Conservation (phyloP, 2,797 vertebrate genomes). For the Columba guinea region DNA sequence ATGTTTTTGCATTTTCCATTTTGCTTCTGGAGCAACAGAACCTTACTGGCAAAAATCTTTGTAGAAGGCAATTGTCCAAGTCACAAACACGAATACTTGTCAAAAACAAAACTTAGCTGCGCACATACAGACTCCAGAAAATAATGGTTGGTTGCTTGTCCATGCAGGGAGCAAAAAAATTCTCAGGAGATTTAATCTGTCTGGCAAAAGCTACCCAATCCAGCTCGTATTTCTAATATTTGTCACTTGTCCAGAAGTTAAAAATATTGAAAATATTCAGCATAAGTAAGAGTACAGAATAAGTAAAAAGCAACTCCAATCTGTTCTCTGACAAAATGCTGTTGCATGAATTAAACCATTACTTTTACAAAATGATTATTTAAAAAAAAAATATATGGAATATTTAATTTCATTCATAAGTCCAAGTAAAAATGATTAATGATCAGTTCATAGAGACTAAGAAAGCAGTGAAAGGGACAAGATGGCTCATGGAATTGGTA, state of each 20-base stretch:
- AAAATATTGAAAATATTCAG: conserved; percentile 48
- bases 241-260: conserved; percentile 23
- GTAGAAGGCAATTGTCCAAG: not conserved
- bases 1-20: not conserved
- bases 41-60: not conserved
- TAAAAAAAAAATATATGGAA: not conserved
- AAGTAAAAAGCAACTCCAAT: not conserved
- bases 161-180: not conserved
- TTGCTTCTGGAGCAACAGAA: not conserved
- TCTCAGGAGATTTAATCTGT: not conserved
- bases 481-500: conserved; percentile 10
- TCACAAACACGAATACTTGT: conserved; percentile 13
- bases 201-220: not conserved
- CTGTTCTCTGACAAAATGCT: not conserved
- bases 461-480: conserved; percentile 1
- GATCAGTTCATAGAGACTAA: not conserved
- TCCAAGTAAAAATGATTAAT: not conserved
- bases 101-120: not conserved
- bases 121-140: not conserved
- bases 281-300: not conserved
- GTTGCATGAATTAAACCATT: not conserved
- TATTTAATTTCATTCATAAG: not conserved
- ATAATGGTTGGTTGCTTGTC: not conserved
- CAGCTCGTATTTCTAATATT: conserved; percentile 42
- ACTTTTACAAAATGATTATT: not conserved